These are phyloP conservation scores for Dicentrarchus labrax DNA, from an alignment of 2,113 vertebrate genomes.

Conservation along the genomic window DNA sequence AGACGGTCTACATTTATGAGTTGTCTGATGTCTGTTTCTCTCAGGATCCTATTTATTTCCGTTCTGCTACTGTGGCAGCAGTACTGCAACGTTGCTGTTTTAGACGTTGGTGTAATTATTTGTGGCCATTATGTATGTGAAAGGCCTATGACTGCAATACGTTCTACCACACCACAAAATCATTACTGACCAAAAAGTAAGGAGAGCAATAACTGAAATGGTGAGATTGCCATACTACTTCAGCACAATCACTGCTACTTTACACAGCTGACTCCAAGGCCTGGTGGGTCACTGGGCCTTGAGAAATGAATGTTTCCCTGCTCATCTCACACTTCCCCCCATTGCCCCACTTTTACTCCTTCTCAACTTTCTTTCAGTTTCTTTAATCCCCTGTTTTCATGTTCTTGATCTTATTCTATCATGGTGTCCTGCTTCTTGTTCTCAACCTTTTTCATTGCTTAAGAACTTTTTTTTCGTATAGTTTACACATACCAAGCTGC, in stretches of 20 bases:
- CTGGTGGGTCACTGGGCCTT: slow-evolving; percentile 27
- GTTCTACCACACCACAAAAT: slow-evolving; percentile 60
- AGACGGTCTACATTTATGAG: slow-evolving; percentile 56
- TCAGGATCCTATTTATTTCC: slow-evolving; percentile 84
- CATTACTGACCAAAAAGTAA: slow-evolving; percentile 79
- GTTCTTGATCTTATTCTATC: slow-evolving; percentile 18
- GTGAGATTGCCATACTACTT: slow-evolving; percentile 60
- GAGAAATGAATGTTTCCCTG: slow-evolving; percentile 64
- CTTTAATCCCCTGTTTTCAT: not conserved
- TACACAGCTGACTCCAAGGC: slow-evolving; percentile 56
- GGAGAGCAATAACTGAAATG: slow-evolving; percentile 75
- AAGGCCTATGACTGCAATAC: slow-evolving; percentile 77
- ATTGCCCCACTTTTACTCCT: slow-evolving; percentile 3
- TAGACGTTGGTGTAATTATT: slow-evolving; percentile 56
- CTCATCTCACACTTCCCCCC: slow-evolving; percentile 17
- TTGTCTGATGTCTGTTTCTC: slow-evolving; percentile 68
- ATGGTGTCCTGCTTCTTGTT: slow-evolving; percentile 27
- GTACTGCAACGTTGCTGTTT: slow-evolving; percentile 61
- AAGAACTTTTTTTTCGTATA: slow-evolving; percentile 37
- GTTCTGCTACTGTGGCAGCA: slow-evolving; percentile 66
- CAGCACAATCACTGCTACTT: slow-evolving; percentile 79
- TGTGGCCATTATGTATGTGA: slow-evolving; percentile 56
- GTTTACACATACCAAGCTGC: slow-evolving; percentile 59
- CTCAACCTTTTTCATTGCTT: slow-evolving; percentile 11
- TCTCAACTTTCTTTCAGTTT: slow-evolving; percentile 14